Evolutionary conservation across 2,797 vertebrate genomes (phyloP), one percentile per base, ranked within the genome.

Genomic region (Thunnus albacares): DNA sequence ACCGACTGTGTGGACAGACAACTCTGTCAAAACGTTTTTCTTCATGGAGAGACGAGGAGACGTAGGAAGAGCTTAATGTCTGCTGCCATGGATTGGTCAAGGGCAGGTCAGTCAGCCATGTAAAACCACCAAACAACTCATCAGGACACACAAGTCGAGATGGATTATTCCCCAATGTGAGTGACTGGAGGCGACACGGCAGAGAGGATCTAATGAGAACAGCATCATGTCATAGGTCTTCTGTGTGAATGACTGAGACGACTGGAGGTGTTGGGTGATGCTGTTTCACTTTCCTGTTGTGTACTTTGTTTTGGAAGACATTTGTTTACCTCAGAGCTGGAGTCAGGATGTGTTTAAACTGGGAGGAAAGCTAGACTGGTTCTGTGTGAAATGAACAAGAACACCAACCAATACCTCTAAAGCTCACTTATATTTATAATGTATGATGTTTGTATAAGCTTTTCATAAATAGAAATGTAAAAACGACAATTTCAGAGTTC

Each of bases 101-200:
- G 82, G 63, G 59, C 75, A 69, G 70, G 81, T 86, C 71, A 85
- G 77, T 84, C 80, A 83, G 38, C 85, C 82, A 57, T 89, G 75
- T 75, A 68, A 84, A 85, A 59, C 14, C 51, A 53, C 74, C n/a
- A 73, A 79, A 66, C 84, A 72, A 85, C 79, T 86, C 77, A 83
- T 78, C 12, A 13, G 69, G 81, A 85, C 69, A 57, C 0, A 51
- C 51, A 75, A 85, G 86, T 91, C 82, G 51, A 55, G 33, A 81
- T 38, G 62, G 75, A 88, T 90, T 88, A 91, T 87, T 89, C 80
- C 79, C 71, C 15, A 85, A 80, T 11, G 68, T 67, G 71, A 59
- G 71, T 59, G 59, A 80, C 83, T 11, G 12, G 26, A 58, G 79
- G 86, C 53, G 49, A 84, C 41, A 15, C 18, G 43, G 41, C 28